These are phyloP conservation scores for Eudemis profundana DNA, from an alignment of 2,888 invertebrate genomes.

Conservation along the genomic window DNA sequence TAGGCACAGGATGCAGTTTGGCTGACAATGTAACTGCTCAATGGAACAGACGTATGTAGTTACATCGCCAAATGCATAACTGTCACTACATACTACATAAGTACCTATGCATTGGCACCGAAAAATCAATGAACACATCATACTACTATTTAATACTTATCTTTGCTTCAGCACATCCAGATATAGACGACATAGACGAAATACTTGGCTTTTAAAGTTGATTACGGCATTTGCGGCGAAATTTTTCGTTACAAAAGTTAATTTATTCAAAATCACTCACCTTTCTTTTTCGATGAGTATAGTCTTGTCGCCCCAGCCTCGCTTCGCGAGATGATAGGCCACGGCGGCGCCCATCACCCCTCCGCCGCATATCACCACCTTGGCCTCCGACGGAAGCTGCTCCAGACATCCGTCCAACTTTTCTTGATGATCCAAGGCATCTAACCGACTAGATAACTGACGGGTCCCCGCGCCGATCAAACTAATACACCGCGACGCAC, in stretches of 20 bases:
- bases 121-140: constrained; percentile 21
- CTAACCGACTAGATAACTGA: constrained; percentile 60
- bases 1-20: constrained; percentile 7
- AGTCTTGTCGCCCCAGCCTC: constrained; percentile 93
- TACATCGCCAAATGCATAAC: constrained; percentile 5
- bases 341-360: constrained; percentile 97
- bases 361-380: constrained; percentile 95
- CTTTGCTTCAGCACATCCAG: neutral
- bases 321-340: constrained; percentile 93
- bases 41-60: constrained; percentile 8
- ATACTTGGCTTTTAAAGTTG: neutral
- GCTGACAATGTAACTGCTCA: neutral
- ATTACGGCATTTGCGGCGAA: neutral
- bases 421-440: constrained; percentile 68
- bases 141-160: neutral
- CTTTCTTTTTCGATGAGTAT: constrained; percentile 94
- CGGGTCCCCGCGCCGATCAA: constrained; percentile 52
- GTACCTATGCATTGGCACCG: constrained; percentile 5
- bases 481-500: constrained; percentile 43
- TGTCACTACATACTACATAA: constrained; percentile 23
- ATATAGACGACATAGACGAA: neutral
- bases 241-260: constrained; percentile 19
- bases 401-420: constrained; percentile 67
- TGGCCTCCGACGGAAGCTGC: constrained; percentile 79
- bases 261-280: constrained; percentile 72